phyloP scores from a whole-genome alignment of 2,797 vertebrate species.

The Amazonetta brasiliensis region DNA sequence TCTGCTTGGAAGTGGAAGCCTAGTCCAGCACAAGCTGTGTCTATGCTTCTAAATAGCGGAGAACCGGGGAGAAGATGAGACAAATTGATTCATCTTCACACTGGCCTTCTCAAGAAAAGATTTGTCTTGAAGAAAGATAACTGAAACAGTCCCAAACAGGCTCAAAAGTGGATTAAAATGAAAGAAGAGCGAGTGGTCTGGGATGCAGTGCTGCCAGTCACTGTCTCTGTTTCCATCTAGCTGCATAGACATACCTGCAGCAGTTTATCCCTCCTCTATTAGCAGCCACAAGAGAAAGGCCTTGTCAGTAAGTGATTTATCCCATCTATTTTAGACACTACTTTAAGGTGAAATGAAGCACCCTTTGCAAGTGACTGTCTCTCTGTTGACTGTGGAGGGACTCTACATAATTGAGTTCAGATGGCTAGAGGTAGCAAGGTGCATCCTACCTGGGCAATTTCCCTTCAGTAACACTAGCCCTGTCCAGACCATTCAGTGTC shows the following conservation, averaged over 20 bases:
- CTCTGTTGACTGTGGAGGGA: background rate
- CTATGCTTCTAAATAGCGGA: background rate
- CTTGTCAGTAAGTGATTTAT: slow-evolving; percentile 10
- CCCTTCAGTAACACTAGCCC: background rate
- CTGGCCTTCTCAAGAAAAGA: background rate
- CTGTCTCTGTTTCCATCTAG: background rate
- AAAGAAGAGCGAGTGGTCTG: background rate
- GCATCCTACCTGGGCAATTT: background rate
- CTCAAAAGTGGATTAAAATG: background rate
- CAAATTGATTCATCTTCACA: background rate
- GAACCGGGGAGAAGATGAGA: background rate
- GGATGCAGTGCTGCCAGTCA: background rate
- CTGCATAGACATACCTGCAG: background rate
- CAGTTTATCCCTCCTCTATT: background rate
- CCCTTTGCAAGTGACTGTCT: background rate
- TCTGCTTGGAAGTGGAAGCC: background rate
- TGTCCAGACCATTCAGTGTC: background rate
- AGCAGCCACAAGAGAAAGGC: background rate
- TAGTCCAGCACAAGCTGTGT: background rate
- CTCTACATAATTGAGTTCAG: background rate
- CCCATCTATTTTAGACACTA: background rate
- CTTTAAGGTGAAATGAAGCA: background rate
- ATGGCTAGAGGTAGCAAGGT: background rate
- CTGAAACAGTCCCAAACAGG: background rate
- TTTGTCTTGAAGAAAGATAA: background rate